Base-by-base conservation (phyloP, 2,113 vertebrate genomes). In the Cygnus atratus region DNA sequence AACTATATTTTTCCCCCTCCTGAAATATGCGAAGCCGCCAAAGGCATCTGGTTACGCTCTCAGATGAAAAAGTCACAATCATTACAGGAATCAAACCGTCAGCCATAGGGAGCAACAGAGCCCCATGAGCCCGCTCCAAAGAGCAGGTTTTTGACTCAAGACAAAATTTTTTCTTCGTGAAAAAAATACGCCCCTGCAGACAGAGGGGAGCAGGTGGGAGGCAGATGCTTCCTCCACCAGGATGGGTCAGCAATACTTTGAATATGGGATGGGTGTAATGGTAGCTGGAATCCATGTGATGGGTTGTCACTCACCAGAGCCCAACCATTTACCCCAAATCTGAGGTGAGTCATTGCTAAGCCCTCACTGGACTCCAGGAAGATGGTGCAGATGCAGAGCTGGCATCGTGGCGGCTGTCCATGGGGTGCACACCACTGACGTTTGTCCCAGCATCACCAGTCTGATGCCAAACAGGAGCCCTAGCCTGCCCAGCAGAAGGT, bases 401-500 rank as follows among this genome's bases (percentile, higher is more conserved):
- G 44, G 13, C 12, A 10, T 18, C 26, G 29, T 43, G 43, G 48
- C 4, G 17, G 12, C 21, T 84, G 52, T 35, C 37, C 0, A 0
- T 4, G 11, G 24, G 16, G 9, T 2, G 12, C 29, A 29, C 57
- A 54, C 28, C 80, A 84, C 18, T 52, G 72, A 22, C 0, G 4
- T 28, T 54, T 25, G 41, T 24, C 52, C 19, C 78, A 35, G 10
- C 52, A 80, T 59, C 46, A 37, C 50, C n/a, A 41, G 3, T 16
- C 35, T 3, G 3, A 5, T 41, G 65, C 39, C 1, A 2, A 84
- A 50, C 33, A 20, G 68, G 50, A 91, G 8, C 26, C 28, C 26
- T 63, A 73, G 39, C 25, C 48, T 46, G 58, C 52, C 41, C 1
- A 6, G 54, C 33, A 74, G 39, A 0, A 0, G 19, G 4, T 61